These are phyloP conservation scores for Pygmarrhopalites habei DNA, from an alignment of 1,140 invertebrate genomes.

Conservation along the genomic window DNA sequence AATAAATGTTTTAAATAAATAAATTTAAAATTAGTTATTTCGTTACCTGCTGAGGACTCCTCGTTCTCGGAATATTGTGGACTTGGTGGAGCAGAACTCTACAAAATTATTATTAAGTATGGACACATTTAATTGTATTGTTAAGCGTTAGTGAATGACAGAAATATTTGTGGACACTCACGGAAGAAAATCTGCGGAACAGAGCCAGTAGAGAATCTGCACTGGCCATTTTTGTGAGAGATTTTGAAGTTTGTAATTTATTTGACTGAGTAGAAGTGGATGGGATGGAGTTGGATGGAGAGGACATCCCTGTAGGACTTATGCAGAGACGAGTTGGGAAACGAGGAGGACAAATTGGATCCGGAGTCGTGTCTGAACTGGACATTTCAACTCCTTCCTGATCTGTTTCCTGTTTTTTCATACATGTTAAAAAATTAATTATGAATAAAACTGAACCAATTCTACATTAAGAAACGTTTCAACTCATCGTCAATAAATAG, in stretches of 20 bases:
- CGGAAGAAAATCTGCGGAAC: constrained; percentile 49
- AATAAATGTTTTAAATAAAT: not conserved
- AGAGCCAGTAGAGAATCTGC: constrained; percentile 67
- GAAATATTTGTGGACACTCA: no score
- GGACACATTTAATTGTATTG: no score
- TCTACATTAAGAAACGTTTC: no score
- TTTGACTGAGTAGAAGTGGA: constrained; percentile 19
- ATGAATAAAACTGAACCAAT: no score
- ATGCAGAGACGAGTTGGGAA: constrained; percentile 34
- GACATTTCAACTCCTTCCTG: constrained; percentile 39
- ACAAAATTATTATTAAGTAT: no score
- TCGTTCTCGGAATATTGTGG: constrained; percentile 48
- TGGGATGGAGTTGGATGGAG: constrained; percentile 11
- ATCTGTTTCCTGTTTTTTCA: no score
- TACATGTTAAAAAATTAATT: no score
- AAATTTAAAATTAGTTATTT: constrained; percentile 1
- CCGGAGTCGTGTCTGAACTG: constrained; percentile 54
- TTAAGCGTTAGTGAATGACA: no score
- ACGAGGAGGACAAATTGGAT: constrained; percentile 48
- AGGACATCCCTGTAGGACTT: constrained; percentile 28
- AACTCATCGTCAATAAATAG: no score
- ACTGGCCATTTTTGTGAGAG: constrained; percentile 53
- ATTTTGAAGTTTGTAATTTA: constrained; percentile 40
- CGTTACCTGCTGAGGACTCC: constrained; percentile 39
- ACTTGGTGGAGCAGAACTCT: constrained; percentile 45